These are phyloP conservation scores for Ailuropoda melanoleuca DNA, from an alignment of 2,113 vertebrate species.

Conservation along the genomic window DNA sequence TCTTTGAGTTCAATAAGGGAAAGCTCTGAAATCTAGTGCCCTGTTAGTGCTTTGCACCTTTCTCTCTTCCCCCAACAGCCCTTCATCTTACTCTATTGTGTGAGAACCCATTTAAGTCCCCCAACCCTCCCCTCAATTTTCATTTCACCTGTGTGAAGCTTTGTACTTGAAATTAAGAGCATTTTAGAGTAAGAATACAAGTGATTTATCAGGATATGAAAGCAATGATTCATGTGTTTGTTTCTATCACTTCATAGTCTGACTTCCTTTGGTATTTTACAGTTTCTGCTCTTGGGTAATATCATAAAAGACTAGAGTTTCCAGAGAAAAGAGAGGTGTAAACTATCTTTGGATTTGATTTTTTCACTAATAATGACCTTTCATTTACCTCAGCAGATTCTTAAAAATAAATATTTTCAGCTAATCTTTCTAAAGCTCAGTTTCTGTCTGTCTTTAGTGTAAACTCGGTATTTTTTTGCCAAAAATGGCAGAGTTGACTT, in stretches of 20 bases:
- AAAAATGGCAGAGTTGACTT: not conserved
- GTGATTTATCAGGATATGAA: not conserved
- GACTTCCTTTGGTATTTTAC: not conserved
- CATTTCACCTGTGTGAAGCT: not conserved
- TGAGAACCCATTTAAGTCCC: not conserved
- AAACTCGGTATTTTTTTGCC: not conserved
- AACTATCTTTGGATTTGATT: not conserved
- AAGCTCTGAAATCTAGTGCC: not conserved
- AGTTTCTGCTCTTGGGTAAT: not conserved
- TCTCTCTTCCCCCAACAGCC: not conserved
- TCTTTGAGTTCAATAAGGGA: not conserved
- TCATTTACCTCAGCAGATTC: not conserved
- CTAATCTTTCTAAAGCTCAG: not conserved
- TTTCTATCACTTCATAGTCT: not conserved
- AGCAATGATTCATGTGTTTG: not conserved
- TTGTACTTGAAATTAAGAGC: not conserved
- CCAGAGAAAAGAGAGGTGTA: not conserved
- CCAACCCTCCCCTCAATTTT: not conserved
- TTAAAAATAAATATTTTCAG: not conserved
- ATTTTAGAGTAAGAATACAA: not conserved
- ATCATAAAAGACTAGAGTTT: not conserved
- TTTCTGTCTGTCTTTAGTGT: not conserved
- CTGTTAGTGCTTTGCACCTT: not conserved
- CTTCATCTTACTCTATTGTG: not conserved
- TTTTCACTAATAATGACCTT: not conserved